Base-by-base conservation (phyloP, 2,797 vertebrate genomes). In the Gallirallus australis region DNA sequence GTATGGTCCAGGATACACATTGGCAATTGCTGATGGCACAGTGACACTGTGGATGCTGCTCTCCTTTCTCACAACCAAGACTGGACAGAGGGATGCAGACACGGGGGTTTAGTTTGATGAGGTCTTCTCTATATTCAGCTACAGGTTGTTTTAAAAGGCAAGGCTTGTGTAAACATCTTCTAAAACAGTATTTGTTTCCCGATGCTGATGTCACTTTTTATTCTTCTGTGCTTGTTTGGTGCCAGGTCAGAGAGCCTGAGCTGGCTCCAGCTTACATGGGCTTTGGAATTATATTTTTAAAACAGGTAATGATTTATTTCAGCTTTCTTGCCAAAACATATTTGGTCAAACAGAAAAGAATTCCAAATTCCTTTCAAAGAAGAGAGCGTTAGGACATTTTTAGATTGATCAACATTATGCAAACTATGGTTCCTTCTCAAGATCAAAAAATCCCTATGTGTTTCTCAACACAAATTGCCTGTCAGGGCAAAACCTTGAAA, bases 401-500 rank as follows among this genome's bases (percentile, higher is more conserved):
- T 76, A 70, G 37, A 73, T 35, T 82, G 59, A 76, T 59, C 56
- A 33, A 31, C 39, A 72, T 86, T 72, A 86, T 93, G 84, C 82
- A 96, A 95, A 97, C 56, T 33, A 68, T 14, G 13, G 31, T 37
- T 68, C 94, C 47, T 85, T 86, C 76, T 92, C 89, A 93, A 80
- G 93, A 95, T 90, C 40, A 87, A 71, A 93, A 93, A 96, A 95
- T 87, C 82, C 54, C 28, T 71, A 65, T 48, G 61, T 89, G 71
- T 93, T 96, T 97, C 68, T 90, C 92, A 80, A 92, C 90, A 96
- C 66, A 95, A 96, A 93, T 61, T 97, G 81, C 76, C 72, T 91
- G 80, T 68, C 90, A 85, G 90, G 68, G 60, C 92, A 86, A 83
- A 94, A 61, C 76, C 66, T 86, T 94, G 54, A 95, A 71, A 96